Percentiles rank a stretch among this genome's conserved stretches.
Conservation (phyloP, 1,140 invertebrate genomes). For the Drosophila murphyi region DNA sequence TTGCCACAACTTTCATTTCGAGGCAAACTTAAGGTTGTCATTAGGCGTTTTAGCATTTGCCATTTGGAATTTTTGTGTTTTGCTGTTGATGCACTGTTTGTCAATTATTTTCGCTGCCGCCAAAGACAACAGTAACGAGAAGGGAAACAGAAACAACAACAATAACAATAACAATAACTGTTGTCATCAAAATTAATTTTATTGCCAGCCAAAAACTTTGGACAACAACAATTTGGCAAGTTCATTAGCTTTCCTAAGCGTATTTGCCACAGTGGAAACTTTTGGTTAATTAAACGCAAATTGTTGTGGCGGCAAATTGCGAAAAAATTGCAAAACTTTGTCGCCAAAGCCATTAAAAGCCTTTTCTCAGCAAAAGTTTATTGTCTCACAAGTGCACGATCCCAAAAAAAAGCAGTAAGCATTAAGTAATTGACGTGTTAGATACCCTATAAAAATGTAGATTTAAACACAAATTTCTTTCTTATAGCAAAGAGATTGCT, state of each 20-base stretch:
- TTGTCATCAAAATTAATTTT: constrained; percentile 82
- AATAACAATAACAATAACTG: constrained; percentile 31
- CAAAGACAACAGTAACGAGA: background rate
- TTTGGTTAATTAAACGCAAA: constrained; percentile 83
- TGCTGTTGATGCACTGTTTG: constrained; percentile 24
- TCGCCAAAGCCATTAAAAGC: constrained; percentile 75
- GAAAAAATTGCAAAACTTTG: constrained; percentile 80
- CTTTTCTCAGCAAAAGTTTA: constrained; percentile 75
- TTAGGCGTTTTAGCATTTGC: constrained; percentile 31
- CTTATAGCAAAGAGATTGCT: too few relatives aligned
- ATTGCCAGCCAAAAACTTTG: constrained; percentile 78
- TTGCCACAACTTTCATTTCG: constrained; percentile 14
- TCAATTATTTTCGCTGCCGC: constrained; percentile 32
- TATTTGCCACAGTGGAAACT: constrained; percentile 55
- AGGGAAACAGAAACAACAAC: background rate
- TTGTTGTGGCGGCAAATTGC: constrained; percentile 81
- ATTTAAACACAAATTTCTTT: too few relatives aligned
- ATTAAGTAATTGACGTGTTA: background rate
- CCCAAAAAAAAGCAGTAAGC: constrained; percentile 12
- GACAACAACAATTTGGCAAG: constrained; percentile 59
- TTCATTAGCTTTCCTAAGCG: constrained; percentile 68
- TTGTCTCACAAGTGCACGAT: constrained; percentile 60
- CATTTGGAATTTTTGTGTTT: constrained; percentile 24
- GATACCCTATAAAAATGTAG: background rate
- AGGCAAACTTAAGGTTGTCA: constrained; percentile 21